Percentiles rank a stretch among this genome's conserved stretches.
These are phyloP conservation scores for Reticulitermes lucifugus DNA, from an alignment of 2,888 invertebrate species.

Conservation along the genomic window DNA sequence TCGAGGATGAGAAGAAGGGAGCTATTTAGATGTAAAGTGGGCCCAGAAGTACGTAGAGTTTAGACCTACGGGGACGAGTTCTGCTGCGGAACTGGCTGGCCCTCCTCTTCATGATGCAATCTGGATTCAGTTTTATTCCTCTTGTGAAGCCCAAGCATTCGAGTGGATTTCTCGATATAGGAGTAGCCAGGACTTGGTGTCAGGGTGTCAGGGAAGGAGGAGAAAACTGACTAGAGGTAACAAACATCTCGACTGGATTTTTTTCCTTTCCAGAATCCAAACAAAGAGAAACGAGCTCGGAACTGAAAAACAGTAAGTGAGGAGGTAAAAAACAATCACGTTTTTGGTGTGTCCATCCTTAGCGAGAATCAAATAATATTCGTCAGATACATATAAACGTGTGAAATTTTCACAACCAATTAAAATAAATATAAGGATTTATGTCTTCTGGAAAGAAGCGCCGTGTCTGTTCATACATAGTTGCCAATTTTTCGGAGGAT, in stretches of 20 bases:
- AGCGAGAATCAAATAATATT: too few species aligned
- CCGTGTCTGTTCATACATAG: too few species aligned
- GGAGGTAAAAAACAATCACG: too few species aligned
- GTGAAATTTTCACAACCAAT: too few species aligned
- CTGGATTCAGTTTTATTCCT: conserved; percentile 34
- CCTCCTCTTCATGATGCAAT: conserved; percentile 37
- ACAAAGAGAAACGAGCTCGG: background rate
- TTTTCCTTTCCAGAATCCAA: background rate
- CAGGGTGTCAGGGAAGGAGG: background rate
- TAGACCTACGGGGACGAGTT: background rate
- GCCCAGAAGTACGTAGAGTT: conserved; percentile 20
- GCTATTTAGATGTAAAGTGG: conserved; percentile 49
- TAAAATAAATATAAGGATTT: too few species aligned
- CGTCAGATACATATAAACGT: too few species aligned
- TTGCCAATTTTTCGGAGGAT: too few species aligned
- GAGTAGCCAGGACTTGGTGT: background rate
- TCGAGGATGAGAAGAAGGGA: conserved; percentile 7
- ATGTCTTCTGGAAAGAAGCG: too few species aligned
- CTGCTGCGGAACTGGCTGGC: background rate
- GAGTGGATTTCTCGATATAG: conserved; percentile 20
- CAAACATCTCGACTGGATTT: background rate
- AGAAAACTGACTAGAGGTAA: background rate
- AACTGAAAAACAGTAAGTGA: too few species aligned
- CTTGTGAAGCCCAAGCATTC: conserved; percentile 3
- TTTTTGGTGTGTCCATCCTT: too few species aligned